Conservation (phyloP, 2,888 invertebrate species). For the Agriotes lineatus region DNA sequence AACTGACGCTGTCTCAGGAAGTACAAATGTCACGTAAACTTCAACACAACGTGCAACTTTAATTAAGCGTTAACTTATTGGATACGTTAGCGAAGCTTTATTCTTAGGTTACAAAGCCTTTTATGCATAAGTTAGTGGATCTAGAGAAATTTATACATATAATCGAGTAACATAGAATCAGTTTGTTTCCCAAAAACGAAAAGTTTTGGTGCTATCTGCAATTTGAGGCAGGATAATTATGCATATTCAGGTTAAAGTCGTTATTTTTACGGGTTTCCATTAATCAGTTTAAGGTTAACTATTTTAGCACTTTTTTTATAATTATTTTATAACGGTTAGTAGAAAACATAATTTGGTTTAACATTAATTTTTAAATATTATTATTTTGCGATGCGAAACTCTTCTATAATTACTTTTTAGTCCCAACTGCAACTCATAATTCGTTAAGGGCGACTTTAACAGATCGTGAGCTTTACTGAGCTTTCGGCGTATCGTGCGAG, state of each 20-base stretch:
- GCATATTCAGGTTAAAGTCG: background rate
- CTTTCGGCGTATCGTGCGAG: slow-evolving; percentile 10
- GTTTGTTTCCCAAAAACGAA: slow-evolving; percentile 3
- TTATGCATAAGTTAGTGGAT: slow-evolving; percentile 25
- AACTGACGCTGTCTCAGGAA: slow-evolving; percentile 31
- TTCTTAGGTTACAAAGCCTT: slow-evolving; percentile 35
- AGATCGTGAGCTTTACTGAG: slow-evolving; percentile 9
- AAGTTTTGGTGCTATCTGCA: slow-evolving; percentile 8
- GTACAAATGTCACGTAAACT: slow-evolving; percentile 39
- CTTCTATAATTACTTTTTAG: background rate
- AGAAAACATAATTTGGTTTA: background rate
- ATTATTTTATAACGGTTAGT: background rate
- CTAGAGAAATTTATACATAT: slow-evolving; percentile 9
- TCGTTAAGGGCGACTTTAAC: background rate
- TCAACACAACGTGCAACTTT: slow-evolving; percentile 40
- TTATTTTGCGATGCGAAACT: too few relatives aligned
- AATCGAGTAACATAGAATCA: background rate
- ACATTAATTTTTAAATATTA: too few relatives aligned
- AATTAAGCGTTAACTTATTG: slow-evolving; percentile 31
- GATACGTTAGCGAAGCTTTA: slow-evolving; percentile 34
- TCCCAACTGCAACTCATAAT: background rate
- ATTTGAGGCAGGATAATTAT: background rate
- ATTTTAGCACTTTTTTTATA: background rate
- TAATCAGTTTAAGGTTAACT: background rate
- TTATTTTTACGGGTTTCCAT: background rate